Base-by-base conservation (phyloP, 2,113 vertebrate genomes). In the Argyrosomus japonicus region DNA sequence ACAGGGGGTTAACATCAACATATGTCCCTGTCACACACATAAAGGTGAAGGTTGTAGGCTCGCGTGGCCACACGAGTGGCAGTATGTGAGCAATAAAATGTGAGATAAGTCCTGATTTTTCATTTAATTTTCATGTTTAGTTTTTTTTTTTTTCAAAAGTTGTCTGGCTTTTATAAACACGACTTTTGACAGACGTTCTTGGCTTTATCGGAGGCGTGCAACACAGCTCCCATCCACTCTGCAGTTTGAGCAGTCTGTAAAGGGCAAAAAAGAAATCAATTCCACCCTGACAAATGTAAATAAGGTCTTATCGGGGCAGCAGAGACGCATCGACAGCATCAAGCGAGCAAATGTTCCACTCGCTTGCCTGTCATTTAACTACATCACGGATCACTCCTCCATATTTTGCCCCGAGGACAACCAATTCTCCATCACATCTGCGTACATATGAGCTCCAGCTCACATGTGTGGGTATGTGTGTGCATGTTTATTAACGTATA, bases 341-440 rank as follows among this genome's bases (percentile, higher is more conserved):
- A 91, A 87, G 90, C 88, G 63, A 88, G 91, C 90, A 80, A 91
- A 93, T 94, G 94, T 95, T 95, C 93, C 92, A 91, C 92, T 94
- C 91, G 91, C 93, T 95, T 94, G 92, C 90, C 91, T 92, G 93
- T 92, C 91, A 93, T 93, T 95, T 94, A 94, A 90, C 92, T 81
- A 88, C 91, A 93, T 92, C 92, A 90, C 75, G 74, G 87, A 88
- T 89, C 88, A 77, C 83, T 85, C 82, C 81, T 86, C 85, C 84
- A 91, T 88, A 91, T 90, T 93, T 79, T 91, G 92, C 93, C 94
- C 93, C 69, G 81, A 94, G 93, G 92, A 93, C 79, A 93, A 82
- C 61, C 85, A 87, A 85, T 85, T 77, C 85, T 81, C 72, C 81
- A 76, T 84, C 77, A 68, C 91, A 83, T 78, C 87, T 88, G 86